Evolutionary conservation across 2,797 vertebrate species (phyloP).

Genomic region (Lagocephalus sceleratus): DNA sequence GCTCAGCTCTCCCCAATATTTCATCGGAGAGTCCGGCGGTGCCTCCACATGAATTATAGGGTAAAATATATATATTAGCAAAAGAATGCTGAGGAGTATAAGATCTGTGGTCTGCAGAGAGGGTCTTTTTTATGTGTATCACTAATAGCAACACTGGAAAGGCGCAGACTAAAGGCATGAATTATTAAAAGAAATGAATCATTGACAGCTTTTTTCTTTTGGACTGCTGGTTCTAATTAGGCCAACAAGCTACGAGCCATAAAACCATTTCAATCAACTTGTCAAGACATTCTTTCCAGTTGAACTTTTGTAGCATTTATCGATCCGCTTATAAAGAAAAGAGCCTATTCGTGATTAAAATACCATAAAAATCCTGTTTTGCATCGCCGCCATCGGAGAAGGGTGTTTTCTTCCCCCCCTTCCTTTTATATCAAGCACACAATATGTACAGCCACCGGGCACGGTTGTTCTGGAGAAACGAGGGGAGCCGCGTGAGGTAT

Average conservation of each 20-base stretch:
- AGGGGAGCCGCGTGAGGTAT: slow-evolving; percentile 52
- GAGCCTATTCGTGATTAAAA: slow-evolving; percentile 28
- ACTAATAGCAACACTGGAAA: neutral
- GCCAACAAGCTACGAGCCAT: slow-evolving; percentile 10
- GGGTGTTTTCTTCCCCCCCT: too few species aligned
- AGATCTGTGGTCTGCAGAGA: neutral
- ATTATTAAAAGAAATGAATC: slow-evolving; percentile 12
- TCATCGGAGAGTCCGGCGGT: slow-evolving; percentile 8
- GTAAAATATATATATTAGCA: neutral
- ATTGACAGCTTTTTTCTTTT: neutral
- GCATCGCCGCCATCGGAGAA: too few species aligned
- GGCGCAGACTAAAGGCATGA: neutral
- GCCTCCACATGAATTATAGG: neutral
- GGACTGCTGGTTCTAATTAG: slow-evolving; percentile 16
- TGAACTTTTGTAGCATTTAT: slow-evolving; percentile 33
- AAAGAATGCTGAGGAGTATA: neutral
- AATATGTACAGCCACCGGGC: slow-evolving; percentile 36
- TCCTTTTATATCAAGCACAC: slow-evolving; percentile 14
- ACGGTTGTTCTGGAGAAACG: slow-evolving; percentile 36
- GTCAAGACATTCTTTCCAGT: neutral
- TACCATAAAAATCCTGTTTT: slow-evolving; percentile 14
- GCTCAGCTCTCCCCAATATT: neutral
- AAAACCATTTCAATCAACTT: neutral
- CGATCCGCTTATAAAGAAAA: slow-evolving; percentile 35
- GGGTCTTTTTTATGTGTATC: slow-evolving; percentile 1